Percentiles rank a stretch among this genome's conserved stretches.
These are phyloP conservation scores for Heliopora coerulea DNA, from an alignment of 92 coral and sea anemone genomes.

Conservation along the genomic window DNA sequence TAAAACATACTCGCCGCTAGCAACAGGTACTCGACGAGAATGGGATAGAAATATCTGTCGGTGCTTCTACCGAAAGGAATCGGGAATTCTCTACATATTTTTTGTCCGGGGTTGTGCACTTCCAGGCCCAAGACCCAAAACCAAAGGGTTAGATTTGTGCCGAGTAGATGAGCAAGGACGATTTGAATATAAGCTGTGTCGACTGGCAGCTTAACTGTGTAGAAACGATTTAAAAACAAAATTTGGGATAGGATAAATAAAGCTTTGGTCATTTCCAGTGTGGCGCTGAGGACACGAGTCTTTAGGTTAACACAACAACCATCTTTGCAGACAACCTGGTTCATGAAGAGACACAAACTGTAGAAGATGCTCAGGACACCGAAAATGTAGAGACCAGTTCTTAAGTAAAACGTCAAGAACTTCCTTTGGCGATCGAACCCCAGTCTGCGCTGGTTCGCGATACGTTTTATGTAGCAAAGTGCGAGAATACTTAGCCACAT, in stretches of 20 bases:
- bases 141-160: slow-evolving; percentile 19
- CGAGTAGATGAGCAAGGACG: slow-evolving; percentile 20
- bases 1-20: slow-evolving; percentile 27
- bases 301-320: too few relatives aligned
- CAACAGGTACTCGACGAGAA: slow-evolving; percentile 17
- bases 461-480: too few relatives aligned
- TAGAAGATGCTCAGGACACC: too few relatives aligned
- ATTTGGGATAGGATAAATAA: not conserved
- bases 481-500: too few relatives aligned
- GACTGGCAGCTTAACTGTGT: not conserved
- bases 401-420: too few relatives aligned
- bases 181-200: not conserved
- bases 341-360: too few relatives aligned
- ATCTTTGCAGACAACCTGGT: too few relatives aligned
- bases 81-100: not conserved
- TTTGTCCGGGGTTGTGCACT: not conserved
- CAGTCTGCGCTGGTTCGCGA: too few relatives aligned
- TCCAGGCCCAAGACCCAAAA: slow-evolving; percentile 5
- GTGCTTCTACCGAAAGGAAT: not conserved
- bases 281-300: not conserved
- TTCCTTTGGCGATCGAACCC: too few relatives aligned
- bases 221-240: not conserved
- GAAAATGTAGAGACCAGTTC: too few relatives aligned
- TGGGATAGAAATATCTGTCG: not conserved
- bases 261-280: not conserved